phyloP scores from a whole-genome alignment of 2,113 vertebrate species.

The Himantopus leucocephalus region DNA sequence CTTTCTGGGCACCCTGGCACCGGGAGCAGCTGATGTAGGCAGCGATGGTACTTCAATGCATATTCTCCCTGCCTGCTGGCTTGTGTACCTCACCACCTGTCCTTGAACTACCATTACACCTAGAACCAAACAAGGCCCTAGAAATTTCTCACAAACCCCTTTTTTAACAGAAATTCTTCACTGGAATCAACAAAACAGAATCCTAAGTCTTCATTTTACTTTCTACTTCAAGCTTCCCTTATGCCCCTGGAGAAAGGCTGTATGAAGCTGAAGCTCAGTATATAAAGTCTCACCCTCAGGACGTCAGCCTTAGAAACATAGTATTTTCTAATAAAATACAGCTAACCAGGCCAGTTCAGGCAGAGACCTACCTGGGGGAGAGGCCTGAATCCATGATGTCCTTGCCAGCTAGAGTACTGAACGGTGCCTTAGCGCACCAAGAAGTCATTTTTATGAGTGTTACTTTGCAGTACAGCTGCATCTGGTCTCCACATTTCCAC shows the following conservation, averaged over 20 bases:
- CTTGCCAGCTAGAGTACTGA: conserved; percentile 21
- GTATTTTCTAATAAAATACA: conserved; percentile 4
- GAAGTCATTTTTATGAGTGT: conserved; percentile 8
- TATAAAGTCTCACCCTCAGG: neutral
- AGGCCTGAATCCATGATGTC: neutral
- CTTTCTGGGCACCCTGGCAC: neutral
- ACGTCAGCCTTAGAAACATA: neutral
- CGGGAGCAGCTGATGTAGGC: neutral
- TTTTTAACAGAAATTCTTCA: neutral
- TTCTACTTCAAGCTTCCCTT: neutral
- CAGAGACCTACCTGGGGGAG: neutral
- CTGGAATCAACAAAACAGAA: neutral
- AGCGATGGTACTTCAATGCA: neutral
- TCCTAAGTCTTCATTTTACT: neutral
- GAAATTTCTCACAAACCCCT: neutral
- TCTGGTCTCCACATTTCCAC: conserved; percentile 61
- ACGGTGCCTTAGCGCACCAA: neutral
- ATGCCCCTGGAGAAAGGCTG: neutral
- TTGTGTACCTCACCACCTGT: neutral
- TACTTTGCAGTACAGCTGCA: conserved; percentile 46
- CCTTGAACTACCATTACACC: neutral
- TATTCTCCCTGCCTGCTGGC: neutral
- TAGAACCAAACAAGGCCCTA: neutral
- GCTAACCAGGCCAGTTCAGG: neutral
- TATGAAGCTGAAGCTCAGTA: neutral